Percentiles rank a stretch among this genome's conserved stretches.
Evolutionary conservation across 1,140 invertebrate species (phyloP).

Genomic region (Brachionus manjavacas): DNA sequence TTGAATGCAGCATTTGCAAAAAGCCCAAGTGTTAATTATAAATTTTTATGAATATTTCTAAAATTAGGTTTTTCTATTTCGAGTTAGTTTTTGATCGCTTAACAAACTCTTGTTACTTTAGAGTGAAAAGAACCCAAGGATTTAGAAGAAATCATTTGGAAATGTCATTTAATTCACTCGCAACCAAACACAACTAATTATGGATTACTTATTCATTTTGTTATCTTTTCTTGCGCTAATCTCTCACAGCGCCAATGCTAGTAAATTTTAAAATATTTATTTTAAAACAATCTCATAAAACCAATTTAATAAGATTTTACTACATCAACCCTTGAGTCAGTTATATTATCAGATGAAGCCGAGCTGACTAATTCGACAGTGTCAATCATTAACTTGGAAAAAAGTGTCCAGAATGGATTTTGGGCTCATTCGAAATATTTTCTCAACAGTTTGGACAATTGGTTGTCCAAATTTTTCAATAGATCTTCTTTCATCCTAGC

Average conservation of each 20-base stretch:
- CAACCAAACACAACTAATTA: neutral
- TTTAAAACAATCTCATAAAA: neutral
- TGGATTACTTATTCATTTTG: neutral
- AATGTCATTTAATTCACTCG: neutral
- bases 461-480: neutral
- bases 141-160: neutral
- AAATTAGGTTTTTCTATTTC: neutral
- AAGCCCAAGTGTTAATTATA: slow-evolving; percentile 3
- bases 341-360: neutral
- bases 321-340: neutral
- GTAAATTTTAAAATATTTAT: neutral
- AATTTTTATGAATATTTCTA: neutral
- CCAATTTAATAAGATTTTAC: too few relatives aligned
- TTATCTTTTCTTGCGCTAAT: neutral
- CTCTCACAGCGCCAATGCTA: neutral
- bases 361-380: neutral
- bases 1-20: neutral
- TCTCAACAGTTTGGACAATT: neutral
- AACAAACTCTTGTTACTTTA: neutral
- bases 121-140: neutral
- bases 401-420: neutral
- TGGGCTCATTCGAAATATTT: neutral
- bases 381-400: neutral
- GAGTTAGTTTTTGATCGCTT: neutral
- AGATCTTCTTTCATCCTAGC: neutral